Percentiles rank a stretch among this genome's conserved stretches.
Conservation (phyloP, 2,888 invertebrate genomes). For the Atrina japonica region DNA sequence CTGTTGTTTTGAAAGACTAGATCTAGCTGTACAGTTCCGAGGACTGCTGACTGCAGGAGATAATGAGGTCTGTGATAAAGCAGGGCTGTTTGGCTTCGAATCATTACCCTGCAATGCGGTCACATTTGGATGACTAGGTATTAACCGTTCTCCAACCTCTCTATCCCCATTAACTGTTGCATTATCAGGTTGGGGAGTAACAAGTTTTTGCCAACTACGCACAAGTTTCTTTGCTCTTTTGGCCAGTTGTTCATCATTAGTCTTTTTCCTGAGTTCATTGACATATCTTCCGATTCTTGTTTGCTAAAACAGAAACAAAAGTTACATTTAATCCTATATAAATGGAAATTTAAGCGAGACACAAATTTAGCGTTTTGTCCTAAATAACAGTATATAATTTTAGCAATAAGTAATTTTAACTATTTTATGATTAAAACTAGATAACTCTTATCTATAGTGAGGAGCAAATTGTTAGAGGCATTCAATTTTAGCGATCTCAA, state of each 20-base stretch:
- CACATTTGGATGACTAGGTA: conserved; percentile 41
- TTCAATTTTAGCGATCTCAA: too few species aligned
- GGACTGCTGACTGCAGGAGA: conserved; percentile 51
- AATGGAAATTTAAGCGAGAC: too few species aligned
- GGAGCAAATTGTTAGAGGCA: too few species aligned
- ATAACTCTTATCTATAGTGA: too few species aligned
- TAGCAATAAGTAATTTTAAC: too few species aligned
- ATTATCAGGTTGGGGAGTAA: conserved; percentile 78
- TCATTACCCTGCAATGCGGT: conserved; percentile 45
- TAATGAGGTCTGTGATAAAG: conserved; percentile 54
- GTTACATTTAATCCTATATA: too few species aligned
- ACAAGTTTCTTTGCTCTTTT: conserved; percentile 94
- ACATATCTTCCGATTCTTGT: conserved; percentile 96
- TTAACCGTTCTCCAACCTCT: conserved; percentile 72
- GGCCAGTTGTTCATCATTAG: conserved; percentile 91
- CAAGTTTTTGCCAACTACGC: conserved; percentile 94
- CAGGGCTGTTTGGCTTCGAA: conserved; percentile 67
- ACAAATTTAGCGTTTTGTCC: too few species aligned
- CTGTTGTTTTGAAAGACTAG: conserved; percentile 61
- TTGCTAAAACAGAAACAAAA: conserved; percentile 85
- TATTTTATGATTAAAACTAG: too few species aligned
- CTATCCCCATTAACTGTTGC: conserved; percentile 43
- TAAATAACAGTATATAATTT: too few species aligned
- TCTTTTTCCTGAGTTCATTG: conserved; percentile 94
- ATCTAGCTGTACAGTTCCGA: conserved; percentile 52